Base-by-base conservation (phyloP, 1,140 invertebrate species). In the Drosophila subobscura region DNA sequence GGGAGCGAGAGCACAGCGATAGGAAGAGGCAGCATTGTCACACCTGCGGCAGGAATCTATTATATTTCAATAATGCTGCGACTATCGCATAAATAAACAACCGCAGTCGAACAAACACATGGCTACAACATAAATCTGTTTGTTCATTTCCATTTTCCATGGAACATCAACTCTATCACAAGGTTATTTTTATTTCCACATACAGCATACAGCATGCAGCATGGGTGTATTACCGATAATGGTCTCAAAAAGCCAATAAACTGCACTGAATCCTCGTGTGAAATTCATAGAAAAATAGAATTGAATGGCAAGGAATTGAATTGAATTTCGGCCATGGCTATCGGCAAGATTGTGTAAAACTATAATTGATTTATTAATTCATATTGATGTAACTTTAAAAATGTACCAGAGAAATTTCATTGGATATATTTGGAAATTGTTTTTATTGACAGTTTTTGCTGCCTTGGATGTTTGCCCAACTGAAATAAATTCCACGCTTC, bases 41-140 rank as follows among this genome's bases (percentile, higher is more conserved):
- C 83, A 86, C 83, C 83, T 88, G 83, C 56, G 57, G 66, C 70
- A 57, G 61, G 61, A 71, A 88, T 88, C 75, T 83, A 88, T 88
- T 79, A 79, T 88, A 89, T 84, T 88, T 77, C 79, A 88, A 83
- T 89, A 89, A 83, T 76, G 66, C 73, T 77, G 52, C 66, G 53
- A 60, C 66, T 66, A 67, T 40, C 72, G 60, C 72, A 88, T 83
- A 88, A 88, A 86, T 76, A 86, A 83, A 79, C 64, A 79, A 83
- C 83, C 83, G 45, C 83, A 81, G 49, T n/a, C 64, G 40, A 4
- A 53, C 63, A 70, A 58, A 75, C 72, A 67, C 61, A 67, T 57
- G 55, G 54, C 56, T 37, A 65, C 72, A 61, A 53, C 53, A 74
- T 74, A 65, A 65, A 73, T 73, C 70, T 52, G 70, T 44, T 54